Conservation (phyloP, 2,113 vertebrate species). For the Daubentonia madagascariensis region DNA sequence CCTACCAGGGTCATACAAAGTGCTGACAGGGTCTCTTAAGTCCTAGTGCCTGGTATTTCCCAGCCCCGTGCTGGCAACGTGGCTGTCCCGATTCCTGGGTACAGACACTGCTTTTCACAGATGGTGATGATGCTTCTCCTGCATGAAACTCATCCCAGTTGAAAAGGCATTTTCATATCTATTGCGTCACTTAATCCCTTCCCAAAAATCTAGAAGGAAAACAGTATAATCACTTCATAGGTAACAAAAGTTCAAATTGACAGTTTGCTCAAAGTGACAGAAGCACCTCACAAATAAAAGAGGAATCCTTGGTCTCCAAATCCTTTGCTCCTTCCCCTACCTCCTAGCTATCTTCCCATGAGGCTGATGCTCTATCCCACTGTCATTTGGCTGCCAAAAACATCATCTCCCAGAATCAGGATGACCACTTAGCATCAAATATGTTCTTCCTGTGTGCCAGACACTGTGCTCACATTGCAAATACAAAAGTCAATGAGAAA, state of each 20-base stretch:
- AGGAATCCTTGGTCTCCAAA: background rate
- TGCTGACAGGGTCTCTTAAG: background rate
- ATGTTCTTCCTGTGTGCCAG: background rate
- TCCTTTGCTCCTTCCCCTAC: background rate
- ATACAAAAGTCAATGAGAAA: background rate
- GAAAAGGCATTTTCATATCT: background rate
- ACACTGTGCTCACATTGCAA: background rate
- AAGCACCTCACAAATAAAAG: background rate
- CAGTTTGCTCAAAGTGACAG: background rate
- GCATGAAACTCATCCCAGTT: background rate
- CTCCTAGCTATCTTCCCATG: background rate
- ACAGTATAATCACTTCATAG: background rate
- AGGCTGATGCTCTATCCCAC: background rate
- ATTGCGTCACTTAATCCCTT: background rate
- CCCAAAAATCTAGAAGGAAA: constrained; percentile 15
- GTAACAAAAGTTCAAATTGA: background rate
- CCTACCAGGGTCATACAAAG: background rate
- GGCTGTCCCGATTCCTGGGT: background rate
- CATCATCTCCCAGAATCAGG: background rate
- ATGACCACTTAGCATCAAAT: background rate
- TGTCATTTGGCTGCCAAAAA: background rate
- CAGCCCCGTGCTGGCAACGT: too few species aligned
- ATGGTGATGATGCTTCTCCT: background rate
- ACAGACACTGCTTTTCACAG: background rate
- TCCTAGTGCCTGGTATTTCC: background rate